Conservation (phyloP, 2,113 vertebrate genomes). For the Ammodytes dubius region DNA sequence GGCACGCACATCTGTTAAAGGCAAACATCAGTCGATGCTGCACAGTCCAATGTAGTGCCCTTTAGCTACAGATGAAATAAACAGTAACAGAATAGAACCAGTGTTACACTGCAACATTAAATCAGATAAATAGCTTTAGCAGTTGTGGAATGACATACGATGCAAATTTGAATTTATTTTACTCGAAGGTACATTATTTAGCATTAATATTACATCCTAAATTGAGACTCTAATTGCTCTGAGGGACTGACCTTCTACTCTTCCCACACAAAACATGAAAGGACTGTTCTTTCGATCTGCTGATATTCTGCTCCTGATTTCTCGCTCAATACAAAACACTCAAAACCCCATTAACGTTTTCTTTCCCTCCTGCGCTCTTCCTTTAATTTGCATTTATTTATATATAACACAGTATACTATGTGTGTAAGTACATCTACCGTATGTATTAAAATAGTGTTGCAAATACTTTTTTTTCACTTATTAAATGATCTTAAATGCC, state of each 20-base stretch:
- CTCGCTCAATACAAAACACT: constrained; percentile 45
- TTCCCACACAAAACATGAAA: constrained; percentile 21
- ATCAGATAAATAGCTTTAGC: no score
- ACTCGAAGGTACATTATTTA: constrained; percentile 18
- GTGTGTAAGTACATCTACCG: neutral
- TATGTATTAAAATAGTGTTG: neutral
- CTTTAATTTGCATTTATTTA: neutral
- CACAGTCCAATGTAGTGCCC: neutral
- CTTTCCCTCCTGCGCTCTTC: neutral
- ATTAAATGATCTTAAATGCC: constrained; percentile 7
- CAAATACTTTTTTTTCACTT: neutral
- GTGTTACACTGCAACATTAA: neutral
- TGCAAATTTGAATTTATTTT: constrained; percentile 16
- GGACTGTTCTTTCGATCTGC: neutral
- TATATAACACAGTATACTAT: neutral
- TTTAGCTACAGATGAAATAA: neutral
- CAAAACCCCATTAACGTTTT: constrained; percentile 30
- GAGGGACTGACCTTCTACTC: constrained; percentile 54
- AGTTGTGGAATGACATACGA: neutral
- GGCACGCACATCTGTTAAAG: neutral
- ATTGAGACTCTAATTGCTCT: constrained; percentile 26
- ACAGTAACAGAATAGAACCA: neutral
- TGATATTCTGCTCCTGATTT: constrained; percentile 30
- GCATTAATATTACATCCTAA: constrained; percentile 20
- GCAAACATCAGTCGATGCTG: neutral